Base-by-base conservation (phyloP, 2,888 invertebrate species). In the Beris chalybata region DNA sequence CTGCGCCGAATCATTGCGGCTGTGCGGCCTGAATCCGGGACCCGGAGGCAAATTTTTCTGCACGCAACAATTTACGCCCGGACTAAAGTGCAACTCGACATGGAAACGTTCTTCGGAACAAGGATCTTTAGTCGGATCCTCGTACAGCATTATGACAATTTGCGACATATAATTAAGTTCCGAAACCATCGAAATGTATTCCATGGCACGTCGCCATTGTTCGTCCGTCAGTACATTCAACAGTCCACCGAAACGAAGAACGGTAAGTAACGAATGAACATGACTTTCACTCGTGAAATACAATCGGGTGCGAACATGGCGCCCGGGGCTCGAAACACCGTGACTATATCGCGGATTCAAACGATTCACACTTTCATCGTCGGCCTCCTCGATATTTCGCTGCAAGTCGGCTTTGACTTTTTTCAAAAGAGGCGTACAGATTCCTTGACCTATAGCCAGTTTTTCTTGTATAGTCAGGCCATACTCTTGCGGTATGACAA, bases 221-320 rank as follows among this genome's bases (percentile, higher is more conserved):
- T 97, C 95, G 79, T 99, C 98, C 74, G 89, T 92, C 38, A 87
- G 78, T 48, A 93, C 94, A 80, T 94, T 91, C 9, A 95, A 83
- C 64, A 97, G 82, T 29, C 94, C 95, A 11, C 97, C 97, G 79
- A 92, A 95, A 71, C 97, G 86, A 59, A 99, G 85, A 67, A 98
- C 93, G 4, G 97, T 98, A 71, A 99, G 87, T 70, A 99, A 83
- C 9, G 97, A 98, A 82, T 99, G 99, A 70, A 99, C 95, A 82
- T 99, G 99, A 78, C 96, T 96, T 84, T 99, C 99, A 79, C 97
- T 97, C 3, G 99, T 99, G 81, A 99, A 99, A 83, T 99, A 99
- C 50, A 99, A 85, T n/a, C 99, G 87, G 6, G 98, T 99, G 71
- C 98, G 87, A 31, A 99, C 99, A 83, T 99, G 98, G 52, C 99